Base-by-base conservation (phyloP, 1,140 invertebrate species). In the Sycophila sp. region DNA sequence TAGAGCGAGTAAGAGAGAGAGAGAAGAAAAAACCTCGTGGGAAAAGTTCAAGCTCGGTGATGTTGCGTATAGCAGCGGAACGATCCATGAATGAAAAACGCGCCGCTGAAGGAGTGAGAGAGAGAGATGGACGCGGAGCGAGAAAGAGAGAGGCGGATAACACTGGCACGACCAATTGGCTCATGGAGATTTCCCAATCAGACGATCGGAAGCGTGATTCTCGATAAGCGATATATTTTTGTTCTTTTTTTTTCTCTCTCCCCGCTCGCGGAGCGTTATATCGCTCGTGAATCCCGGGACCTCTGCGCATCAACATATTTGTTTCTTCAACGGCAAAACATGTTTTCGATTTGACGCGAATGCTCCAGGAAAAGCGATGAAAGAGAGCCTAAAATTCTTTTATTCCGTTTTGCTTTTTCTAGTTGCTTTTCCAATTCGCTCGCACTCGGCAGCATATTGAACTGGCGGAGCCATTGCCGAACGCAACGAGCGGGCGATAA, bases 11-110 rank as follows among this genome's bases (percentile, higher is more conserved):
- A n/a, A n/a, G n/a, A n/a, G n/a, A n/a, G n/a, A 10, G 4, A 17
- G 28, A 13, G 30, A 8, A 22, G 15, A 56, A 56, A 56, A 34
- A 49, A 47, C 15, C 11, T 42, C 22, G 47, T 64, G 62, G 32
- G 62, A 64, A n/a, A 64, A 64, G 62, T 36, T 64, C 15, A n/a
- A n/a, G 59, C 17, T 22, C n/a, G 24, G 24, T n/a, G n/a, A n/a
- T 11, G 47, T 28, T 51, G 17, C 30, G 10, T n/a, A 30, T 26
- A 13, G 47, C 11, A 4, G 13, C 53, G 28, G 28, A 32, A 30
- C 6, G n/a, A 34, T 36, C 47, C 22, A 53, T 64, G 30, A 51
- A 64, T 53, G 62, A 53, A 64, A 32, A 58, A 38, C 55, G 17
- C 5, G 22, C 45, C n/a, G n/a, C n/a, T 1, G 15, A 17, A 19